These are phyloP conservation scores for Cololabis saira DNA, from an alignment of 2,113 vertebrate species.

Conservation along the genomic window DNA sequence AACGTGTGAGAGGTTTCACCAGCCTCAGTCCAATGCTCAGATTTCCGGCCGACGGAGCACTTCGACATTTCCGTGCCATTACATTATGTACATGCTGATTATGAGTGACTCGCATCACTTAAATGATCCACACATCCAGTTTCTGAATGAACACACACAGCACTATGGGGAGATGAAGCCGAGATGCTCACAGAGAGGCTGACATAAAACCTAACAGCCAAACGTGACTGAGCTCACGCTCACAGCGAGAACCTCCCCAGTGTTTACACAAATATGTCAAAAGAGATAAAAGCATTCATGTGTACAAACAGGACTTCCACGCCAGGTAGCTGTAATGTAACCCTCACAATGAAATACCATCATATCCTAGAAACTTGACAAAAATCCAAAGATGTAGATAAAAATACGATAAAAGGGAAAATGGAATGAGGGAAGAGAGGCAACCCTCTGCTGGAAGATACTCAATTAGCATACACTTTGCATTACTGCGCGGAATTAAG, in stretches of 20 bases:
- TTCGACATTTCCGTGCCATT: conserved; percentile 56
- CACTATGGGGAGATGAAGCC: conserved; percentile 6
- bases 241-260: conserved; percentile 7
- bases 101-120: conserved; percentile 52
- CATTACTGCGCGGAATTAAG: no score
- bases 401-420: conserved; percentile 40
- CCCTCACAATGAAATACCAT: conserved; percentile 15
- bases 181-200: conserved; percentile 11
- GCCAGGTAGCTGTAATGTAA: conserved; percentile 4
- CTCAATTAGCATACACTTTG: no score
- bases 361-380: conserved; percentile 4
- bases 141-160: conserved; percentile 20
- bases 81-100: conserved; percentile 57
- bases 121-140: conserved; percentile 37
- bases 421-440: conserved; percentile 4
- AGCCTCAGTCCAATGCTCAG: conserved; percentile 26
- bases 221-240: conserved; percentile 12
- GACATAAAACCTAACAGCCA: conserved; percentile 8
- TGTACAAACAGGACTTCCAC: neutral
- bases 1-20: conserved; percentile 23
- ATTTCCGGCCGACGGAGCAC: conserved; percentile 58
- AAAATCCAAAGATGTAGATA: conserved; percentile 25
- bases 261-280: conserved; percentile 13
- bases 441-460: conserved; percentile 2
- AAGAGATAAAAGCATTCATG: conserved; percentile 5